phyloP scores from a whole-genome alignment of 2,113 vertebrate genomes.

The Polypterus senegalus region DNA sequence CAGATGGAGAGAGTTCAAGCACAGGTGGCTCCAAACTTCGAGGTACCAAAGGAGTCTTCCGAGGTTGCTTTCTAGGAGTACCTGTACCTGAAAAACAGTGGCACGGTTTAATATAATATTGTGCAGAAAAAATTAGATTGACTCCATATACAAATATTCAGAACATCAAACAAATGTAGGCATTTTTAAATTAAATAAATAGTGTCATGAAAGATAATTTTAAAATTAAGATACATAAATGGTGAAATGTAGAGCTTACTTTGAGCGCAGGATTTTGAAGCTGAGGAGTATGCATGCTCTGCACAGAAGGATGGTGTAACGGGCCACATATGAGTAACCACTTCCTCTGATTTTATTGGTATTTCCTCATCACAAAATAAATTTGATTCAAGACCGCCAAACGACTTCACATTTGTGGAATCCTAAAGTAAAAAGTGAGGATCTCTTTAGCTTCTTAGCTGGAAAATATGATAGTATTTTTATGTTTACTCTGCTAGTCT shows the following conservation, averaged over 20 bases:
- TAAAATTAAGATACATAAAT: no score
- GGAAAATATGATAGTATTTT: no score
- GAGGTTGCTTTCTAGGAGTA: slow-evolving; percentile 84
- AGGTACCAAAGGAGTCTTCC: slow-evolving; percentile 87
- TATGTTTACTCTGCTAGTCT: no score
- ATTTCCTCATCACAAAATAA: slow-evolving; percentile 97
- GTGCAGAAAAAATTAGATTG: no score
- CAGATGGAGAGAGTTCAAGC: slow-evolving; percentile 75
- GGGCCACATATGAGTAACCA: slow-evolving; percentile 98
- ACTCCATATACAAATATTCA: no score
- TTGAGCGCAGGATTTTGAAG: slow-evolving; percentile 90
- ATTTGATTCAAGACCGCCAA: slow-evolving; percentile 66
- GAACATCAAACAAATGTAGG: no score
- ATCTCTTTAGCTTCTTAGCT: neutral
- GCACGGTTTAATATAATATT: no score
- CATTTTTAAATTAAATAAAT: no score
- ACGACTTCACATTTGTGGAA: slow-evolving; percentile 86
- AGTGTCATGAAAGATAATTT: no score
- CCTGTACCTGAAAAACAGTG: slow-evolving; percentile 50
- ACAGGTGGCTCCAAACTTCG: slow-evolving; percentile 91
- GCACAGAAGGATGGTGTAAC: slow-evolving; percentile 83
- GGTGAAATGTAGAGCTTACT: slow-evolving; percentile 42
- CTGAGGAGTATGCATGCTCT: slow-evolving; percentile 91
- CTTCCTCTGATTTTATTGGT: slow-evolving; percentile 94
- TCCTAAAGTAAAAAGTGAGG: slow-evolving; percentile 55